Base-by-base conservation (phyloP, 2,888 invertebrate genomes). In the Macrosiphum euphorbiae region DNA sequence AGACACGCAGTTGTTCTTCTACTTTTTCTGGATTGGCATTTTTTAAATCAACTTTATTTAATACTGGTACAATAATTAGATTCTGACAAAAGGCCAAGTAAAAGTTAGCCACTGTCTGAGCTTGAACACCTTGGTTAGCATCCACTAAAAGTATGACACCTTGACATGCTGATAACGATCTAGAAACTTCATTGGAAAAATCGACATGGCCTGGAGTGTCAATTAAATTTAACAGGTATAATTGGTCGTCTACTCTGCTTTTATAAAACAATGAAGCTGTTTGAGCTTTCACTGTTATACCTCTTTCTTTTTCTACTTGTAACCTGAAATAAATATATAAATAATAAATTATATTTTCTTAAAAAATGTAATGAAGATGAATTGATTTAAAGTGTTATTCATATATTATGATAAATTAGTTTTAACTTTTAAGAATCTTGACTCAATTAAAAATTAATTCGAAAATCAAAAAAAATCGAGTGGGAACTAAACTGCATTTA, bases 141-240 rank as follows among this genome's bases (percentile, higher is more conserved):
- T 99, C 99, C 0, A 99, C 98, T 91, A 99, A 96, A 94, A 99
- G 96, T 95, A 99, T 97, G 0, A 99, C 99, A 24, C 99, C 95
- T 96, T 99, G 98, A 95, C 99, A 99, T 90, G 99, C 98, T 94
- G 98, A 97, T 94, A 99, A 96, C 90, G 99, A 99, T 94, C 99
- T 96, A 1, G 98, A 97, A 95, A 99, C 99, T 97, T 99, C 99
- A 96, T 98, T 99, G 35, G 98, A 97, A 96, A 99, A 99, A 96
- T 99, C 99, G 0, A 99, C 99, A 97, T 99, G 99, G 4, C 99
- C 99, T 11, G 99, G 99, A 41, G 99, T 99, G 96, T 99, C 99
- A 95, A 99, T 99, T 50, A 99, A 97, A 96, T 99, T 99, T 2
- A 99, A 96, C 58, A 99, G 96, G 96, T 98, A 99, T 47, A 97